Conservation (phyloP, 2,797 vertebrate genomes). For the Decapterus maruadsi region DNA sequence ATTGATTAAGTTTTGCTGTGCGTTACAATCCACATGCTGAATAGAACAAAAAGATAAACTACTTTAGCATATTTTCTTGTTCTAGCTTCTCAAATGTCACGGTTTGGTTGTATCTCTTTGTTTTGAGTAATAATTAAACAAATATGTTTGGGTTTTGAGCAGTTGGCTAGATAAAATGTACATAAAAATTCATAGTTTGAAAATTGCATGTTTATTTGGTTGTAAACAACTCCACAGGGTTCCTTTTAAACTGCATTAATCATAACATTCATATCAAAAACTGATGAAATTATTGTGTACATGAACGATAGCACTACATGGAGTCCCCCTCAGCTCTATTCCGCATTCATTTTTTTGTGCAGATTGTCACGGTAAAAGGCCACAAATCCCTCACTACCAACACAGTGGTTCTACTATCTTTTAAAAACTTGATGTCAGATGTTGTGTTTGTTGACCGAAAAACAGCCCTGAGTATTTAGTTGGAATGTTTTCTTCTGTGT, state of each 20-base stretch:
- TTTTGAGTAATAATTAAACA: no score
- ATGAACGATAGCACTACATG: no score
- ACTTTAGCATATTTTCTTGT: not conserved
- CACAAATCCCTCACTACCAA: no score
- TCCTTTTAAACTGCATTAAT: constrained; percentile 2
- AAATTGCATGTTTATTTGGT: no score
- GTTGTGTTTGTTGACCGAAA: not conserved
- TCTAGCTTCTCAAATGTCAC: not conserved
- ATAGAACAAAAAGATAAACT: no score
- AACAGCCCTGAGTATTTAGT: not conserved
- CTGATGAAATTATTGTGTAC: not conserved
- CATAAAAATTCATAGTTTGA: no score
- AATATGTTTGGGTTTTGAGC: not conserved
- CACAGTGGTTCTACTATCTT: no score
- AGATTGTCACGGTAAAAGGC: no score
- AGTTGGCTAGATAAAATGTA: not conserved
- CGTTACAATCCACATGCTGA: not conserved
- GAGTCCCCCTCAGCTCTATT: no score
- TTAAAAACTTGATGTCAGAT: not conserved
- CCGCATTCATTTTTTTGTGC: no score
- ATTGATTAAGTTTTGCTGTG: not conserved
- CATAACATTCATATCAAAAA: not conserved
- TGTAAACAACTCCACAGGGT: not conserved
- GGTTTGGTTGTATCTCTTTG: not conserved
- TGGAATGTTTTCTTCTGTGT: not conserved